Conservation (phyloP, 1,140 invertebrate species). For the Drosophila leontia region DNA sequence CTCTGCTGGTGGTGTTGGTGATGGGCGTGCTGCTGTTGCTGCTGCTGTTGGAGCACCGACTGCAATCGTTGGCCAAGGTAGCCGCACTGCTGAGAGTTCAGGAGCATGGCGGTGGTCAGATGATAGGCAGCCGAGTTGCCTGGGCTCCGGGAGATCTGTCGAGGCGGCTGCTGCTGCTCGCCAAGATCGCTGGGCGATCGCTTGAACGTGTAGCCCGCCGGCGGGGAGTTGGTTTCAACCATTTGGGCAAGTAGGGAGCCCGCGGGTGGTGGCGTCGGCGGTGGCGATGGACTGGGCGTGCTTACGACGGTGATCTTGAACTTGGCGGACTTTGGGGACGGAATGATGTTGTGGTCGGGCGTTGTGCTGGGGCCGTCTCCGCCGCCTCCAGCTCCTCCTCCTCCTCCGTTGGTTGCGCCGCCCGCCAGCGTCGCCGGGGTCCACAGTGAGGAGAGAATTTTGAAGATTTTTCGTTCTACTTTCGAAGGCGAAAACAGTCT, state of each 20-base stretch:
- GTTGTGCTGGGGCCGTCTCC: conserved; percentile 26
- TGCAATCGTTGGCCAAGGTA: conserved; percentile 81
- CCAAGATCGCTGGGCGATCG: conserved; percentile 67
- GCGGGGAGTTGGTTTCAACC: conserved; percentile 79
- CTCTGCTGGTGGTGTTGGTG: conserved; percentile 47
- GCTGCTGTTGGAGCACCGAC: conserved; percentile 72
- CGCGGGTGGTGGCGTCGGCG: conserved; percentile 67
- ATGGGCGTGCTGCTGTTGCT: conserved; percentile 56
- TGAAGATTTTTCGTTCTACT: conserved; percentile 42
- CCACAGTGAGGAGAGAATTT: conserved; percentile 85
- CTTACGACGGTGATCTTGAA: conserved; percentile 82
- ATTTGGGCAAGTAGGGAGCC: conserved; percentile 50
- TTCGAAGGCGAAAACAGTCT: conserved; percentile 2
- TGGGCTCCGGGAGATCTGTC: conserved; percentile 62
- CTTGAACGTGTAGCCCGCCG: conserved; percentile 74
- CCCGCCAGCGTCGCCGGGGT: conserved; percentile 76
- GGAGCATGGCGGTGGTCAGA: conserved; percentile 82
- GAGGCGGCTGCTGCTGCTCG: conserved; percentile 64
- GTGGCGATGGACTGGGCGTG: conserved; percentile 78
- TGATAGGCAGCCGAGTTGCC: conserved; percentile 71
- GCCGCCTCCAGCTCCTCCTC: conserved; percentile 21
- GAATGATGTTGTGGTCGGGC: conserved; percentile 25
- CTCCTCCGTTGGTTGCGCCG: conserved; percentile 49
- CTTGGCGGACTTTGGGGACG: conserved; percentile 57
- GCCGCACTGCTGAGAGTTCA: conserved; percentile 82